phyloP scores from a whole-genome alignment of 2,888 invertebrate species.

The Folsomia manolachei region DNA sequence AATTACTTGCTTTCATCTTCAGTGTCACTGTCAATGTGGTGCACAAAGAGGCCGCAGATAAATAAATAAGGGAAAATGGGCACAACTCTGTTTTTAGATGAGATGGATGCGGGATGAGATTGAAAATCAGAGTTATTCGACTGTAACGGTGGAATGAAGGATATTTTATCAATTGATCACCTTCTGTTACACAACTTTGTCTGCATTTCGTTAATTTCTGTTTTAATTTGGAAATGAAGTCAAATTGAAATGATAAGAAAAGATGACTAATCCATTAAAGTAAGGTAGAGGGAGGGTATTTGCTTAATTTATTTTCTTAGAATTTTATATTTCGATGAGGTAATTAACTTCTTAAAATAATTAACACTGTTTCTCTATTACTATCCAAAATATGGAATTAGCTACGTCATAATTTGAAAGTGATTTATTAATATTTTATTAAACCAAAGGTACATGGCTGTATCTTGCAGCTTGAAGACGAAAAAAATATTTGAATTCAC shows the following conservation, averaged over 20 bases:
- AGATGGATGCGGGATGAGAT: not conserved
- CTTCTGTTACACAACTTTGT: too few relatives aligned
- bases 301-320: not conserved
- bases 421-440: too few relatives aligned
- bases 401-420: too few relatives aligned
- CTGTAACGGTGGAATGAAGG: not conserved
- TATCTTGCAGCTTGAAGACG: too few relatives aligned
- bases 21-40: not conserved
- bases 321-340: not conserved
- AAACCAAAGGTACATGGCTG: too few relatives aligned
- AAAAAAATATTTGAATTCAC: too few relatives aligned
- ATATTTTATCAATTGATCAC: too few relatives aligned
- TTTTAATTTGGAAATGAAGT: too few relatives aligned
- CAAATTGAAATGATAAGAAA: too few relatives aligned
- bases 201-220: too few relatives aligned
- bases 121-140: not conserved
- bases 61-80: too few relatives aligned
- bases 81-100: not conserved
- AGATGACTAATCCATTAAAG: not conserved
- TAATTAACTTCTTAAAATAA: not conserved
- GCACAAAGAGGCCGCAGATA: not conserved
- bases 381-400: not conserved
- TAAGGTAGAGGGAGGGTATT: not conserved
- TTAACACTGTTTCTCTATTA: constrained; percentile 4
- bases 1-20: constrained; percentile 1